Evolutionary conservation across 2,888 invertebrate genomes (phyloP).

Genomic region (Drosophila meridionalis): DNA sequence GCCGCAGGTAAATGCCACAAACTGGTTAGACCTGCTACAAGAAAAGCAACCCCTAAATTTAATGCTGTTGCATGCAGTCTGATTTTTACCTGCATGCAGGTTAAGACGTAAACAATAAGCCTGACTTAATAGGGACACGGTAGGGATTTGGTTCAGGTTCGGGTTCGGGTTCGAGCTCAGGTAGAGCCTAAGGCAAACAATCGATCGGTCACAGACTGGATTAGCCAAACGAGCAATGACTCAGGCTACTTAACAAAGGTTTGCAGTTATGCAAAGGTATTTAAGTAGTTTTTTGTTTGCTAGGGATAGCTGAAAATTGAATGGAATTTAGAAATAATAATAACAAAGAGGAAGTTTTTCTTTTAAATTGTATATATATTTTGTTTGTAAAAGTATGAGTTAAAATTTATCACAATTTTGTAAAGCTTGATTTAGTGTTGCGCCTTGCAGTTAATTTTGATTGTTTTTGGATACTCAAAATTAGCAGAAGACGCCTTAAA

Average conservation of each 20-base stretch:
- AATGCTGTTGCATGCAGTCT: slow-evolving; percentile 39
- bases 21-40: slow-evolving; percentile 56
- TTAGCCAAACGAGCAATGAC: slow-evolving; percentile 49
- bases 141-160: slow-evolving; percentile 6
- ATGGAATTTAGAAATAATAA: slow-evolving; percentile 42
- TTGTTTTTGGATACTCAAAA: slow-evolving; percentile 38
- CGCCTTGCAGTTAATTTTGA: slow-evolving; percentile 71
- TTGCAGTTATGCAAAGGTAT: slow-evolving; percentile 39
- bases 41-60: slow-evolving; percentile 60
- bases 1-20: slow-evolving; percentile 28
- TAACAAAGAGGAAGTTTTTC: slow-evolving; percentile 28
- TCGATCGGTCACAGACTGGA: slow-evolving; percentile 36
- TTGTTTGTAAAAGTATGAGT: slow-evolving; percentile 52
- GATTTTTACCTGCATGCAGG: slow-evolving; percentile 67
- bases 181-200: slow-evolving; percentile 32
- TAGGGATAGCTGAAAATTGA: slow-evolving; percentile 37
- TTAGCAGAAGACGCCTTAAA: slow-evolving; percentile 75
- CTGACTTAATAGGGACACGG: slow-evolving; percentile 16
- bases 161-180: slow-evolving; percentile 12
- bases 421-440: slow-evolving; percentile 67
- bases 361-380: slow-evolving; percentile 52
- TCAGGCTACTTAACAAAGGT: slow-evolving; percentile 59
- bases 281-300: slow-evolving; percentile 19
- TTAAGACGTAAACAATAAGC: slow-evolving; percentile 59
- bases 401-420: slow-evolving; percentile 76